Evolutionary conservation across 2,888 invertebrate species (phyloP), one percentile per base, ranked within the genome.

Genomic region (Coleophora flavipennella): DNA sequence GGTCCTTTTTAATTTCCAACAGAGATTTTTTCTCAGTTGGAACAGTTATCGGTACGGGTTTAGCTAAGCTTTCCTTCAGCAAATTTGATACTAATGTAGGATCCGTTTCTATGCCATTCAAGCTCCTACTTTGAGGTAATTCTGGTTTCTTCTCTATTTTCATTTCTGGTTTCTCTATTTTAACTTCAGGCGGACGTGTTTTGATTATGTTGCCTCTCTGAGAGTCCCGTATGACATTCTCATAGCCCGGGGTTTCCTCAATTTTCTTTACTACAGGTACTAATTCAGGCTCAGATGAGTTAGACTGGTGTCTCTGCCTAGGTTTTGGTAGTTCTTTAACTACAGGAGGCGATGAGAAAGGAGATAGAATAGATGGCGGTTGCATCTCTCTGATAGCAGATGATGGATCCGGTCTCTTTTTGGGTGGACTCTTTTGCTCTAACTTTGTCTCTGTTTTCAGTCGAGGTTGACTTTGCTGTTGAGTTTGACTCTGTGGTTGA

Each of bases 21-120:
- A 76, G 79, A 0, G 73, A 70, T 46, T 70, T 73, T 41, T 60
- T 74, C 44, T 76, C 85, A 1, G 67, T 75, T 1, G 74, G 74
- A 13, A 73, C 84, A 1, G 72, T 77, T 42, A 81, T 85, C 1
- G 84, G 83, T 0, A 60, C 77, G 0, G 84, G 83, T 47, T 80
- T 80, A 0, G 85, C 88, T 36, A 89, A 62, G 45, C 88, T 87
- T 48, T 91, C 91, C 59, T 91, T 91, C 1, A 91, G 67, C 32
- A 91, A 67, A 55, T 88, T 90, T n/a, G 91, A 90, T 20, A 91
- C 91, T 53, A 91, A 53, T 7, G 88, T 89, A 0, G 91, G 91
- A 55, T 91, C 90, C 0, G 91, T 91, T 68, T 91, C 91, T 9
- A 91, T 89, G 7, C 90, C 90, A 53, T 91, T 91, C 0, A 89